phyloP scores from a whole-genome alignment of 2,113 vertebrate species.

The Podarcis cretensis region DNA sequence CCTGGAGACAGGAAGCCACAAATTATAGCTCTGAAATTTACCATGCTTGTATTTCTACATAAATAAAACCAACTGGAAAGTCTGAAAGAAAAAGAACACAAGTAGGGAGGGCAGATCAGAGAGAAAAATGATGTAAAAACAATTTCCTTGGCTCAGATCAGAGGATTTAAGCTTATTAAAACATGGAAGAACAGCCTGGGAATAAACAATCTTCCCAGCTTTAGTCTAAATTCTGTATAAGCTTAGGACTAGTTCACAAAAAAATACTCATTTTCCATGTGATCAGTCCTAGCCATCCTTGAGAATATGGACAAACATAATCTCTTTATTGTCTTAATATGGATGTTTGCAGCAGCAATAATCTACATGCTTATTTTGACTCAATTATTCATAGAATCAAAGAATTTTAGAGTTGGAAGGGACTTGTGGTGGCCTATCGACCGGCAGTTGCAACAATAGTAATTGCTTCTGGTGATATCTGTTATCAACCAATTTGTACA shows the following conservation, averaged over 20 bases:
- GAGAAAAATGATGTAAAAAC: conserved; percentile 49
- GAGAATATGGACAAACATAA: neutral
- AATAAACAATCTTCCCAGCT: conserved; percentile 35
- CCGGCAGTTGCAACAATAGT: neutral
- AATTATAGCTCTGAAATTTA: conserved; percentile 76
- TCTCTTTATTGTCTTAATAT: neutral
- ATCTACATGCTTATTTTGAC: neutral
- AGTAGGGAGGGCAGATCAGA: conserved; percentile 56
- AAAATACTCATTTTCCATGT: neutral
- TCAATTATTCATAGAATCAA: too few species aligned
- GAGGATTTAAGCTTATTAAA: conserved; percentile 55
- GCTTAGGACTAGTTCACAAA: neutral
- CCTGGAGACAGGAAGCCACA: conserved; percentile 76
- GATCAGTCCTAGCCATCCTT: neutral
- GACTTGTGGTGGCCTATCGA: neutral
- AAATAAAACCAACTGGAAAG: conserved; percentile 74
- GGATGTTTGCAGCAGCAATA: neutral
- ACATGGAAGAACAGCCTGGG: conserved; percentile 47
- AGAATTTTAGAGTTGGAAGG: too few species aligned
- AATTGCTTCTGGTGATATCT: neutral
- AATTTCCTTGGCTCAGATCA: conserved; percentile 48
- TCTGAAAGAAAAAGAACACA: conserved; percentile 59
- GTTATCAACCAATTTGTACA: neutral
- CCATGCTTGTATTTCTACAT: conserved; percentile 59
- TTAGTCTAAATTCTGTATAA: conserved; percentile 34